These are phyloP conservation scores for Drosophila colorata DNA, from an alignment of 2,888 invertebrate species.

Conservation along the genomic window DNA sequence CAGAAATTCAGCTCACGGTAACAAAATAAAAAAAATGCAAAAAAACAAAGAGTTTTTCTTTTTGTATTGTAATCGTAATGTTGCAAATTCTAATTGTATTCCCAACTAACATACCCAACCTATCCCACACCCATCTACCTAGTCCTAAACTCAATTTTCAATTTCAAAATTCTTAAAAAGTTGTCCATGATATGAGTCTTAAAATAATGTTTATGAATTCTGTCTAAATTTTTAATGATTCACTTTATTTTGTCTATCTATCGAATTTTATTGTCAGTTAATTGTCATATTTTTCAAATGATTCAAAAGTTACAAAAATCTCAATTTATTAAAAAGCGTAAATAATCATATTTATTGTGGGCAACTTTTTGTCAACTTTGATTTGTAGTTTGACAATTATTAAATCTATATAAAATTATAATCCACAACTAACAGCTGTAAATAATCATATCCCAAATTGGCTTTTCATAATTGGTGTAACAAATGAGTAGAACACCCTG, in stretches of 20 bases:
- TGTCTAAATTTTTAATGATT: too few relatives aligned
- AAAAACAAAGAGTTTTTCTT: slow-evolving; percentile 50
- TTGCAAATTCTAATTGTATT: slow-evolving; percentile 64
- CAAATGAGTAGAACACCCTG: slow-evolving; percentile 22
- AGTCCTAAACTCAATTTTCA: neutral
- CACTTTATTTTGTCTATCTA: too few relatives aligned
- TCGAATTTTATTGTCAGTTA: too few relatives aligned
- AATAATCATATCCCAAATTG: slow-evolving; percentile 55
- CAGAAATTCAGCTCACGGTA: slow-evolving; percentile 86
- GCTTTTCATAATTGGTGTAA: slow-evolving; percentile 37
- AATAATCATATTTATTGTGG: too few relatives aligned
- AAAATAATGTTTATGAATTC: too few relatives aligned
- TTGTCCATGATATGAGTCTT: slow-evolving; percentile 29
- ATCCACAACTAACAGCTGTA: slow-evolving; percentile 40
- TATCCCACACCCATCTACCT: neutral
- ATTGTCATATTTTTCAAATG: too few relatives aligned
- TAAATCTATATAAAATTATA: slow-evolving; percentile 9
- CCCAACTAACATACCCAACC: slow-evolving; percentile 11
- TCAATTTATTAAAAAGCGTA: too few relatives aligned
- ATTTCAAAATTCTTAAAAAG: slow-evolving; percentile 14
- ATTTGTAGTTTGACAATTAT: slow-evolving; percentile 39
- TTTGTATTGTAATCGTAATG: slow-evolving; percentile 65
- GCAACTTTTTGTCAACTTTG: slow-evolving; percentile 33
- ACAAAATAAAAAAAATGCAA: slow-evolving; percentile 81
- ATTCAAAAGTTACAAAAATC: too few relatives aligned